Conservation (phyloP, 1,140 invertebrate genomes). For the Drosophila nannoptera region DNA sequence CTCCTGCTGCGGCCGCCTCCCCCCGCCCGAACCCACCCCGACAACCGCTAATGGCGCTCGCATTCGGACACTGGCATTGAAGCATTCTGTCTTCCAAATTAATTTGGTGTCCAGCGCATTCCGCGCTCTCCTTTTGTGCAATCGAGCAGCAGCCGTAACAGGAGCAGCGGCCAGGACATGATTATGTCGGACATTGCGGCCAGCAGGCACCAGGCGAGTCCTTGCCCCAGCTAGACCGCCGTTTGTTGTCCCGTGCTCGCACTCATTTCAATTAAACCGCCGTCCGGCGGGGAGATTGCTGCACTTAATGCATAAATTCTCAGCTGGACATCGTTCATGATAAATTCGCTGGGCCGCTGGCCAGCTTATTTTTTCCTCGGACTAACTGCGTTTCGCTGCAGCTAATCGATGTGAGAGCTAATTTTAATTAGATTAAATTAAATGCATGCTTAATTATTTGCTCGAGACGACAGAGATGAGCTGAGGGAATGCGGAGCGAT, state of each 20-base stretch:
- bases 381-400: conserved; percentile 36
- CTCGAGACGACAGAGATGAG: background rate
- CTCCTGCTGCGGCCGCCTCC: background rate
- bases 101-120: conserved; percentile 63
- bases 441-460: background rate
- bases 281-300: conserved; percentile 33
- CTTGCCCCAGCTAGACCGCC: conserved; percentile 2
- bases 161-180: conserved; percentile 49
- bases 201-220: conserved; percentile 43
- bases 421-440: too few relatives aligned
- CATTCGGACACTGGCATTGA: conserved; percentile 57
- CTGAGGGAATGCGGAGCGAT: background rate
- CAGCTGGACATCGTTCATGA: conserved; percentile 62
- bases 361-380: conserved; percentile 10
- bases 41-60: conserved; percentile 60
- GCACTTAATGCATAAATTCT: conserved; percentile 76
- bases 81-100: conserved; percentile 74
- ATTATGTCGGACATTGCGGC: conserved; percentile 68
- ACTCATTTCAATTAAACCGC: conserved; percentile 65
- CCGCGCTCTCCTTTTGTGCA: conserved; percentile 19
- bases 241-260: conserved; percentile 17
- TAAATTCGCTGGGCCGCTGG: conserved; percentile 53
- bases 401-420: conserved; percentile 20
- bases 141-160: background rate
- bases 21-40: background rate